Base-by-base conservation (phyloP, 2,113 vertebrate genomes). In the Herpetotheres cachinnans region DNA sequence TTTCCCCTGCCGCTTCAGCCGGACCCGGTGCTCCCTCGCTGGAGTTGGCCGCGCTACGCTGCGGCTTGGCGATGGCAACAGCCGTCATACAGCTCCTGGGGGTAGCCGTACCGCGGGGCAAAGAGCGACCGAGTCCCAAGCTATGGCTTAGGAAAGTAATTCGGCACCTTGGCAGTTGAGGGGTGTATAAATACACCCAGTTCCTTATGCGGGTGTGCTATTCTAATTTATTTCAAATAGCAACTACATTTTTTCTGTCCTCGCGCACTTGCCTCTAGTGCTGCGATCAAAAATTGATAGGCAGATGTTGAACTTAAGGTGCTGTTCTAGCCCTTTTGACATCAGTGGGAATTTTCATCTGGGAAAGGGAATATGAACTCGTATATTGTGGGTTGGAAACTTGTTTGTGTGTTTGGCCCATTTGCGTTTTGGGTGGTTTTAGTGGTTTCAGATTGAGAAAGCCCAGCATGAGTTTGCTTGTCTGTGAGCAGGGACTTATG, bases 1-100 rank as follows among this genome's bases (percentile, higher is more conserved):
- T 67, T 56, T 20, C 8, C 10, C 16, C 7, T 34, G 3, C 6
- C 0, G 0, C 24, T 88, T 66, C 62, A 46, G 11, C 17, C 2
- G 0, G 38, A 32, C 11, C 32, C 0, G 2, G 50, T 10, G 16
- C 2, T 65, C 20, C 11, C 16, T 46, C 40, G 38, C 24, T 50
- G n/a, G 6, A 34, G 20, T n/a, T 20, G 32, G 56, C 18, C 7
- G 5, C 0, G 1, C 11, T 24, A 2, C 0, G 1, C 13, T 56
- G 46, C 4, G 2, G 27, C 58, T 65, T 59, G 22, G 16, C 1
- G 2, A 16, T 46, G 6, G 10, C 30, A 32, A 16, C 13, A 36
- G 50, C 16, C 66, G 29, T 47, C 1, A 0, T 54, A 21, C 27
- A 16, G 19, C 19, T 83, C 55, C 30, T 1, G 0, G 5, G 6